These are phyloP conservation scores for Polia nebulosa DNA, from an alignment of 2,888 invertebrate species.

Conservation along the genomic window DNA sequence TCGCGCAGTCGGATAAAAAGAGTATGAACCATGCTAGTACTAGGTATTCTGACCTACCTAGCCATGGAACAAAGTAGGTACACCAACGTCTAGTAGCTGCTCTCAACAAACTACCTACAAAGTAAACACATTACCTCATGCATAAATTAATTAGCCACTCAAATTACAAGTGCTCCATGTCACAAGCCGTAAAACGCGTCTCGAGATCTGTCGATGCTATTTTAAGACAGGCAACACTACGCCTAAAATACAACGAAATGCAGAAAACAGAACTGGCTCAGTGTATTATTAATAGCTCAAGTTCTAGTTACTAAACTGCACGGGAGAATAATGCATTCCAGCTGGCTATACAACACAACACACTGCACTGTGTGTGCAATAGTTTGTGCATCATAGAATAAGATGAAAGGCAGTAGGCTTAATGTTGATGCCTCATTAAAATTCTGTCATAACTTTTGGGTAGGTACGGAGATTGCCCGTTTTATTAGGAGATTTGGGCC, in stretches of 20 bases:
- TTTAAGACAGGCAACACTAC: slow-evolving; percentile 50
- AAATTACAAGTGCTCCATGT: slow-evolving; percentile 39
- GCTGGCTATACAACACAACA: slow-evolving; percentile 31
- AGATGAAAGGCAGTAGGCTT: slow-evolving; percentile 3
- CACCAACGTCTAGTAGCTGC: not conserved
- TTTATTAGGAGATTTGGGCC: too few species aligned
- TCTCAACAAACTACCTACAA: slow-evolving; percentile 1
- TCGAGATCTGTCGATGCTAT: slow-evolving; percentile 50
- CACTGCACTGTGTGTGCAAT: slow-evolving; percentile 28
- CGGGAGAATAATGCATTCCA: slow-evolving; percentile 54
- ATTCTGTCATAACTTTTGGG: slow-evolving; percentile 16
- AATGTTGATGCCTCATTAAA: slow-evolving; percentile 11
- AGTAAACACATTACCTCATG: not conserved
- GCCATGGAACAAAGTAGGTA: not conserved
- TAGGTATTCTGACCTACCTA: not conserved
- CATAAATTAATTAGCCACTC: slow-evolving; percentile 37
- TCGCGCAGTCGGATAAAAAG: too few species aligned
- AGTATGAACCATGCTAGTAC: too few species aligned
- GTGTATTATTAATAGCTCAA: slow-evolving; percentile 72
- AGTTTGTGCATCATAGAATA: slow-evolving; percentile 17
- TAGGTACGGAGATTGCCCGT: not conserved
- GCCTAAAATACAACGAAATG: slow-evolving; percentile 68
- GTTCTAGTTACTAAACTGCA: slow-evolving; percentile 71
- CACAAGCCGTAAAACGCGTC: slow-evolving; percentile 46
- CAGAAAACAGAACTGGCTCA: slow-evolving; percentile 70